Evolutionary conservation across 1,140 invertebrate genomes (phyloP).

Genomic region (Cydia amplana): DNA sequence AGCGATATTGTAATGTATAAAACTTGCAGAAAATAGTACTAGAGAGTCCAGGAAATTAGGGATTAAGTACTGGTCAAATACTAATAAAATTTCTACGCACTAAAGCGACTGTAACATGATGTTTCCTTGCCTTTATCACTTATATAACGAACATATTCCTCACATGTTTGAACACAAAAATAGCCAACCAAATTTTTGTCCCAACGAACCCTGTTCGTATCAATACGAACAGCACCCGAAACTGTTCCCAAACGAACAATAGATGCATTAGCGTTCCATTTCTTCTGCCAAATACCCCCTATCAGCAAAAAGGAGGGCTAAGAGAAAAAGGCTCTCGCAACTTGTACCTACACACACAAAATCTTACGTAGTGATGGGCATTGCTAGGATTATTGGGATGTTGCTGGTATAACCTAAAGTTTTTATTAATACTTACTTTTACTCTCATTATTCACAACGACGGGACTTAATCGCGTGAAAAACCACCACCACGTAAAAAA

Average conservation of each 20-base stretch:
- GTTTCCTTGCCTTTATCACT: neutral
- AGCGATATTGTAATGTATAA: too few relatives aligned
- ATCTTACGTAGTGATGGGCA: neutral
- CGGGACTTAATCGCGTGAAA: too few relatives aligned
- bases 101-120: too few relatives aligned
- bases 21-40: too few relatives aligned
- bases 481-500: too few relatives aligned
- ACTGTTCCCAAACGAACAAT: constrained; percentile 18
- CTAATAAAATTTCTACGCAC: too few relatives aligned
- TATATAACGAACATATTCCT: neutral
- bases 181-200: neutral
- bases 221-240: constrained; percentile 25
- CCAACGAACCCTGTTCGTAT: neutral
- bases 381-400: neutral
- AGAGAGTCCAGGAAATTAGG: too few relatives aligned
- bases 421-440: too few relatives aligned
- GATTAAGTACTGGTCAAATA: too few relatives aligned
- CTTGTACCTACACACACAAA: constrained; percentile 11
- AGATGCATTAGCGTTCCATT: constrained; percentile 30
- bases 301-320: constrained; percentile 15
- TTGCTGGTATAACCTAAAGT: neutral
- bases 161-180: neutral
- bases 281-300: constrained; percentile 29
- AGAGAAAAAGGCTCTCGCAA: constrained; percentile 7
- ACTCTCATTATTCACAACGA: too few relatives aligned